These are phyloP conservation scores for Poeciliopsis retropinna DNA, from an alignment of 2,113 vertebrate genomes.

Conservation along the genomic window DNA sequence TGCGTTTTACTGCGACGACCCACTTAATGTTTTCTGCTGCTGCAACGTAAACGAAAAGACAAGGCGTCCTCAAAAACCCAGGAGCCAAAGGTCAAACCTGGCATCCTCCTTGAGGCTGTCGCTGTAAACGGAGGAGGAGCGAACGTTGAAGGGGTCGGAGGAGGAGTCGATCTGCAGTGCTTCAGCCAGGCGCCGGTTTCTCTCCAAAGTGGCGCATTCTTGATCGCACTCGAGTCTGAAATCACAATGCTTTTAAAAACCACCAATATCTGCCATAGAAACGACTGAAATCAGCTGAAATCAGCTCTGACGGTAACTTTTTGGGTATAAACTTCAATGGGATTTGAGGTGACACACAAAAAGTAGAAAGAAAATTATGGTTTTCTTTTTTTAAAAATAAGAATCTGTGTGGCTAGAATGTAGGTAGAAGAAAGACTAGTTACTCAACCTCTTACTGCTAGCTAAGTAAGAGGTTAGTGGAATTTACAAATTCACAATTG, in stretches of 20 bases:
- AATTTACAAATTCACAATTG: too few species aligned
- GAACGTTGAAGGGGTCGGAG: slow-evolving; percentile 90
- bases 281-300: too few species aligned
- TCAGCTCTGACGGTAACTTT: too few species aligned
- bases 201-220: slow-evolving; percentile 91
- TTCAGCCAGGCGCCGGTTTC: slow-evolving; percentile 91
- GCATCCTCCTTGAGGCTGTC: slow-evolving; percentile 94
- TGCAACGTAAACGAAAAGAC: not conserved
- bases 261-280: not conserved
- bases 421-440: too few species aligned
- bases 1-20: not conserved
- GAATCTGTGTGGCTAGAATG: too few species aligned
- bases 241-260: not conserved
- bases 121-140: slow-evolving; percentile 89
- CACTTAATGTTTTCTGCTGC: not conserved
- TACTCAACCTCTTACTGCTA: too few species aligned
- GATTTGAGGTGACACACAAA: too few species aligned
- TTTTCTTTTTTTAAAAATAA: too few species aligned
- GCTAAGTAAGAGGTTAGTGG: too few species aligned
- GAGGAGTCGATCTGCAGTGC: slow-evolving; percentile 91
- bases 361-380: too few species aligned
- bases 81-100: slow-evolving; percentile 76
- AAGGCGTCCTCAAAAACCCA: not conserved
- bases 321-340: too few species aligned
- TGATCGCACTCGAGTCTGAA: slow-evolving; percentile 93